Evolutionary conservation across 2,797 vertebrate species (phyloP).

Genomic region (Gallinago solitaria): DNA sequence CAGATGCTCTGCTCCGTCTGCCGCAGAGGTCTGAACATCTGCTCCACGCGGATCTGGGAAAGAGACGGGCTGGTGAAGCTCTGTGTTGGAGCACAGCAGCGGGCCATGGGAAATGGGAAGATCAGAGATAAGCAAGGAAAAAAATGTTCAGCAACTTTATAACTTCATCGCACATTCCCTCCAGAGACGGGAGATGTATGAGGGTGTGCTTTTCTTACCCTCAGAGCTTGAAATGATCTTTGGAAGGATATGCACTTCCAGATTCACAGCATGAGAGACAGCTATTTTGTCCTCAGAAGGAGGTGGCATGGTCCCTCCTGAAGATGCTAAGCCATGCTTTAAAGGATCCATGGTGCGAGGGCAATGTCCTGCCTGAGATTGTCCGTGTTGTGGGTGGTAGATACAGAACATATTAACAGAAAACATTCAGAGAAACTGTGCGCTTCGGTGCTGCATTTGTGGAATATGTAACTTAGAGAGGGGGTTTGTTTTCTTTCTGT

Average conservation of each 20-base stretch:
- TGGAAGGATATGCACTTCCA: background rate
- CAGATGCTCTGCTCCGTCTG: conserved; percentile 4
- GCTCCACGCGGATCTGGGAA: background rate
- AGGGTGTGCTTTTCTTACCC: background rate
- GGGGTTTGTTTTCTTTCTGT: background rate
- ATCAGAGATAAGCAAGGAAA: conserved; percentile 46
- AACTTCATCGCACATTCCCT: background rate
- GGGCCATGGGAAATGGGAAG: conserved; percentile 42
- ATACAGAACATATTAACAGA: rapidly evolving
- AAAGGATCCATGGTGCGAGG: background rate
- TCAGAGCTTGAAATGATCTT: background rate
- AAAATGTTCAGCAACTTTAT: background rate
- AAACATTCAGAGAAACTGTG: background rate
- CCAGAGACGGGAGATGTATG: background rate
- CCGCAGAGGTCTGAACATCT: conserved; percentile 11
- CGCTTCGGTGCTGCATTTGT: background rate
- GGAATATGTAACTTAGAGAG: background rate
- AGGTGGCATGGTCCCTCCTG: background rate
- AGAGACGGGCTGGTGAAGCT: background rate
- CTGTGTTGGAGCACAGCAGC: conserved; percentile 1
- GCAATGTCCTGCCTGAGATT: background rate
- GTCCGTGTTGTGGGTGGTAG: background rate
- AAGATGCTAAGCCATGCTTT: background rate
- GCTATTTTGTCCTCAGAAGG: background rate
- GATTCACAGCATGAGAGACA: background rate